Evolutionary conservation across 2,888 invertebrate species (phyloP).

Genomic region (Pristionchus entomophagus): DNA sequence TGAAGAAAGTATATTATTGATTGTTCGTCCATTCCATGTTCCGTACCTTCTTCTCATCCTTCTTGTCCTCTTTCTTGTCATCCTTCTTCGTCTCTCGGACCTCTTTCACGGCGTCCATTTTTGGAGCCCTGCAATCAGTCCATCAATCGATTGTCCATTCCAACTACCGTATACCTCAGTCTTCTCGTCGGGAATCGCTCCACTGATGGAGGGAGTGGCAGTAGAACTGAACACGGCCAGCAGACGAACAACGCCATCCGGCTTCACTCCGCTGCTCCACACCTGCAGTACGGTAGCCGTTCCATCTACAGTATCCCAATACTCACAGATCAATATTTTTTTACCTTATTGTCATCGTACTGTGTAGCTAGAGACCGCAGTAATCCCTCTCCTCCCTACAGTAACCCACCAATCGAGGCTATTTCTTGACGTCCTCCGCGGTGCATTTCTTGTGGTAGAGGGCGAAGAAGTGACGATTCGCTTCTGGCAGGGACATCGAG

Average conservation of each 20-base stretch:
- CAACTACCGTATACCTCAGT: conserved; percentile 33
- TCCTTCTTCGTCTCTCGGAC: conserved; percentile 25
- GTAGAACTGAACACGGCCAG: background rate
- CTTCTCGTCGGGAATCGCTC: conserved; percentile 8
- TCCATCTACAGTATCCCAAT: background rate
- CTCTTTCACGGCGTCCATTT: conserved; percentile 47
- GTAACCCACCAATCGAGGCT: background rate
- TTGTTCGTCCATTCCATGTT: background rate
- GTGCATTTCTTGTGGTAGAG: conserved; percentile 35
- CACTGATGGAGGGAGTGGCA: background rate
- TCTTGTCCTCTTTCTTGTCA: background rate
- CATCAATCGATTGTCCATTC: background rate
- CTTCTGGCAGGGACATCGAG: conserved; percentile 17
- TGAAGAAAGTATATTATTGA: background rate
- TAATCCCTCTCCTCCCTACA: background rate
- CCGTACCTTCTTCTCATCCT: conserved; percentile 11
- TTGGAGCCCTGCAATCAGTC: background rate
- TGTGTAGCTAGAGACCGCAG: background rate
- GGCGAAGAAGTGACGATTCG: conserved; percentile 42
- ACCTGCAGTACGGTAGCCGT: background rate
- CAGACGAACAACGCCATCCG: conserved; percentile 22
- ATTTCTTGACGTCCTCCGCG: conserved; percentile 19
- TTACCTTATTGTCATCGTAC: background rate
- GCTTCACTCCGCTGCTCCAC: conserved; percentile 22
- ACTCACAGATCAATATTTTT: background rate